Percentiles rank a stretch among this genome's conserved stretches.
Conservation (phyloP, 1,140 invertebrate genomes). For the Panonychus citri region DNA sequence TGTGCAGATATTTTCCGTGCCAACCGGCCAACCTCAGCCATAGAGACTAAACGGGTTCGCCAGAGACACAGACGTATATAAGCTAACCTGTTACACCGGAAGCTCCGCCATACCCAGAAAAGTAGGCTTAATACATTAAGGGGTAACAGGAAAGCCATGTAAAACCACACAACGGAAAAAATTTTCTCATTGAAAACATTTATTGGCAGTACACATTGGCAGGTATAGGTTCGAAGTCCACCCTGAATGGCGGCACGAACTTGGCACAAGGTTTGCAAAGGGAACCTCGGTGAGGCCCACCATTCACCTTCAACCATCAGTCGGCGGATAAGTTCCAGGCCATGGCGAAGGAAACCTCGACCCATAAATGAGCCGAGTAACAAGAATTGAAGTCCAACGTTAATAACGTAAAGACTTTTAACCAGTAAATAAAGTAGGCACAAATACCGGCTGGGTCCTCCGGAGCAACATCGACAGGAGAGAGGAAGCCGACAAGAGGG, state of each 20-base stretch:
- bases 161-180: constrained; percentile 26
- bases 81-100: constrained; percentile 20
- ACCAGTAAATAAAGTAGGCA: constrained; percentile 24
- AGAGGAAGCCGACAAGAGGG: constrained; percentile 18
- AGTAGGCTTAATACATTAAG: constrained; percentile 21
- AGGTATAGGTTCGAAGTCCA: constrained; percentile 22
- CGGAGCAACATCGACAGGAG: constrained; percentile 16
- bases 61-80: constrained; percentile 22
- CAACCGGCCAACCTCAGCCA: constrained; percentile 19
- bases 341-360: constrained; percentile 21
- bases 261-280: constrained; percentile 23
- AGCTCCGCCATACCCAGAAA: constrained; percentile 23
- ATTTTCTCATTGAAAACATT: constrained; percentile 34
- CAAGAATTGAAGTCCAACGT: constrained; percentile 26
- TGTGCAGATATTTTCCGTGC: constrained; percentile 20
- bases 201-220: constrained; percentile 30
- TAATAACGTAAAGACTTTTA: constrained; percentile 25
- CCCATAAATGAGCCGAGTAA: constrained; percentile 24
- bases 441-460: constrained; percentile 23
- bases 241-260: constrained; percentile 22
- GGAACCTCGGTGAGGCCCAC: constrained; percentile 24
- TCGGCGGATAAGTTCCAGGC: constrained; percentile 19
- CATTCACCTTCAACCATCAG: constrained; percentile 19
- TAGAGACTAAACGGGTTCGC: constrained; percentile 19
- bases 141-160: constrained; percentile 22